Conservation (phyloP, 2,797 vertebrate genomes). For the Florisuga fusca region DNA sequence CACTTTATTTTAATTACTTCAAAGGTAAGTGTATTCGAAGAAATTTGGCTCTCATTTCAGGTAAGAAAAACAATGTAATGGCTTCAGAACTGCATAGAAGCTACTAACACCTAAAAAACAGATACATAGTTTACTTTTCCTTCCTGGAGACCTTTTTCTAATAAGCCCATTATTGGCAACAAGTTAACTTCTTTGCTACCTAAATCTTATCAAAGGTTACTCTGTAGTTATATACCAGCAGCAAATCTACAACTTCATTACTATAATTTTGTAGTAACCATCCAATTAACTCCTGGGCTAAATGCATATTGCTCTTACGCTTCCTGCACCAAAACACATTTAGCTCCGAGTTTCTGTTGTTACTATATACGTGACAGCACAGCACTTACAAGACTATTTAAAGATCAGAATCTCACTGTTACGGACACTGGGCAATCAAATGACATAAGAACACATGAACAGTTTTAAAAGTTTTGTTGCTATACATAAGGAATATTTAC, state of each 20-base stretch:
- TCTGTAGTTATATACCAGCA: not conserved
- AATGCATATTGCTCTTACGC: not conserved
- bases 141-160: slow-evolving; percentile 8
- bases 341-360: not conserved
- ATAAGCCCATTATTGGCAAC: not conserved
- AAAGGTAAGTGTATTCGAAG: slow-evolving; percentile 55
- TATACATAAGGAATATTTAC: not conserved
- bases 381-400: not conserved
- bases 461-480: not conserved
- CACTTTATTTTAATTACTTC: slow-evolving; percentile 69
- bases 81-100: slow-evolving; percentile 12
- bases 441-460: not conserved
- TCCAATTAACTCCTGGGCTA: not conserved
- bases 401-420: not conserved
- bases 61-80: slow-evolving; percentile 65
- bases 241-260: not conserved
- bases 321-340: not conserved
- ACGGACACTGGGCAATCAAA: not conserved
- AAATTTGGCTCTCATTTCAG: slow-evolving; percentile 34
- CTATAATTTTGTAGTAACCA: not conserved
- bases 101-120: not conserved
- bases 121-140: not conserved
- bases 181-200: slow-evolving; percentile 1
- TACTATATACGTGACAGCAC: not conserved
- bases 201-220: slow-evolving; percentile 26